Conservation (phyloP, 2,888 invertebrate species). For the Criorhina ranunculi region DNA sequence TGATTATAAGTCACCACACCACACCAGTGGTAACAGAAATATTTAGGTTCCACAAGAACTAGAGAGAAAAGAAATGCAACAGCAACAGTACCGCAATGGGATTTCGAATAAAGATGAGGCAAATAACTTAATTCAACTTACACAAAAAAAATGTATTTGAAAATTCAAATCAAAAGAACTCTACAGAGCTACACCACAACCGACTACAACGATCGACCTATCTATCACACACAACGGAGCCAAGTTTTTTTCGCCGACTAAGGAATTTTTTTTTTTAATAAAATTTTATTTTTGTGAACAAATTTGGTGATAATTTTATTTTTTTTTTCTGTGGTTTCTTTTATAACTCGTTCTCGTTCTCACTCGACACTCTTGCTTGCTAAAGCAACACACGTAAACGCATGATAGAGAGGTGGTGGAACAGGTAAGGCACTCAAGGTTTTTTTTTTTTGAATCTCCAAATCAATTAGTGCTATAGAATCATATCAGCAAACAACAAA, state of each 20-base stretch:
- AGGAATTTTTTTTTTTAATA: slow-evolving; percentile 41
- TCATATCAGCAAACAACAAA: slow-evolving; percentile 58
- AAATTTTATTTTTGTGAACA: slow-evolving; percentile 47
- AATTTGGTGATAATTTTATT: slow-evolving; percentile 52
- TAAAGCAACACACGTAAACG: slow-evolving; percentile 31
- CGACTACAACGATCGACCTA: slow-evolving; percentile 42
- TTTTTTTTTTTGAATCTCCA: slow-evolving; percentile 50
- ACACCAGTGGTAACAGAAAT: slow-evolving; percentile 2
- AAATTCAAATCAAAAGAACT: neutral
- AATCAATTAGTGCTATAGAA: slow-evolving; percentile 57
- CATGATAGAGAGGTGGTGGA: slow-evolving; percentile 25
- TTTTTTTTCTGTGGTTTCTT: slow-evolving; percentile 15
- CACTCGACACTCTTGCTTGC: too few species aligned
- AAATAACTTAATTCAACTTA: slow-evolving; percentile 6
- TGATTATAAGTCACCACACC: slow-evolving; percentile 27
- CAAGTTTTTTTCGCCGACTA: slow-evolving; percentile 62
- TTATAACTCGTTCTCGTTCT: slow-evolving; percentile 51
- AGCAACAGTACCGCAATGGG: neutral
- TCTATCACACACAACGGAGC: slow-evolving; percentile 56
- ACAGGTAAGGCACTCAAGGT: slow-evolving; percentile 43
- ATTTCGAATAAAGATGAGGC: neutral
- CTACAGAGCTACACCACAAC: slow-evolving; percentile 20
- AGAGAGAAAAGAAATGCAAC: neutral
- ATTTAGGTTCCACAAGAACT: neutral
- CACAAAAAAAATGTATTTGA: slow-evolving; percentile 36